Percentiles rank a stretch among this genome's conserved stretches.
Evolutionary conservation across 2,113 vertebrate species (phyloP).

Genomic region (Morone saxatilis): DNA sequence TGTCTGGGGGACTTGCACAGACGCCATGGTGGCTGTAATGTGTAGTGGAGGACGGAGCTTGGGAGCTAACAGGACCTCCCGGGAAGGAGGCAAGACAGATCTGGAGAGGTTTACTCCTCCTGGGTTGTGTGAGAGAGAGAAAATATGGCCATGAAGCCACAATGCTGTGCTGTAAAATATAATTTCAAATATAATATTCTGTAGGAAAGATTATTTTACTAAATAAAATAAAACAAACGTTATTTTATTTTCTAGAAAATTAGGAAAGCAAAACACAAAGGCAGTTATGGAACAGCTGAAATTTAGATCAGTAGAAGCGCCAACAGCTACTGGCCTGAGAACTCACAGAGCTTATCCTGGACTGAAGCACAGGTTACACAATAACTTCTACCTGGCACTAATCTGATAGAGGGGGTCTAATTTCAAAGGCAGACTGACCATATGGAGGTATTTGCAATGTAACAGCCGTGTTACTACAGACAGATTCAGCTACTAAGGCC

Average conservation of each 20-base stretch:
- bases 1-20: constrained; percentile 27
- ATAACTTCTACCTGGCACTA: constrained; percentile 35
- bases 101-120: constrained; percentile 66
- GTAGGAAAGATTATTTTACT: constrained; percentile 17
- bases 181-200: constrained; percentile 9
- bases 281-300: constrained; percentile 19
- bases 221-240: constrained; percentile 20
- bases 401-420: constrained; percentile 42
- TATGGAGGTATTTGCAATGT: constrained; percentile 65
- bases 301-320: constrained; percentile 33
- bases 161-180: constrained; percentile 36
- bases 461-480: constrained; percentile 61
- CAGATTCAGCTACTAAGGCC: constrained; percentile 35
- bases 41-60: constrained; percentile 22
- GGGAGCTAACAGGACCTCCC: constrained; percentile 42
- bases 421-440: constrained; percentile 65
- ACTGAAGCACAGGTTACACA: constrained; percentile 42
- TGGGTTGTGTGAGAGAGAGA: constrained; percentile 71
- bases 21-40: constrained; percentile 32
- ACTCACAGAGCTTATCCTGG: constrained; percentile 31
- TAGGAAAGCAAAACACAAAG: constrained; percentile 25
- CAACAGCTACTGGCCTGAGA: constrained; percentile 32
- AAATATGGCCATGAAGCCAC: constrained; percentile 64
- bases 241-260: constrained; percentile 36
- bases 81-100: constrained; percentile 60